Conservation (phyloP, 2,888 invertebrate genomes). For the Hemithea aestivaria region DNA sequence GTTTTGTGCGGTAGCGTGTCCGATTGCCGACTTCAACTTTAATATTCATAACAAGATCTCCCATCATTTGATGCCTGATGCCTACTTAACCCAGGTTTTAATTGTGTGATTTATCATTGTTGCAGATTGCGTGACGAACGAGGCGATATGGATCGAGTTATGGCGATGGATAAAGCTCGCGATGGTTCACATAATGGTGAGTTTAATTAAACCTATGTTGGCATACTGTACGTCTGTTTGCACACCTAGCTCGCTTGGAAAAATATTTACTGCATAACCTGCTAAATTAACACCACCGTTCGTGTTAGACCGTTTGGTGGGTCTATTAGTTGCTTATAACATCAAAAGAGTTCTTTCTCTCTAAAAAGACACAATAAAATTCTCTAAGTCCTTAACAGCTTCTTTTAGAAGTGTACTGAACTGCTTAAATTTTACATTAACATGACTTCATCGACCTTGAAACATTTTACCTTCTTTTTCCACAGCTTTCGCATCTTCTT, state of each 20-base stretch:
- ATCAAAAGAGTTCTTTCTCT: too few relatives aligned
- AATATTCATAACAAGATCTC: constrained; percentile 56
- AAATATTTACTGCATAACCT: constrained; percentile 14
- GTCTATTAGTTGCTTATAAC: constrained; percentile 1
- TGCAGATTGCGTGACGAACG: constrained; percentile 92
- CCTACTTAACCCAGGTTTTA: constrained; percentile 29
- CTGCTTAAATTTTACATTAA: too few relatives aligned
- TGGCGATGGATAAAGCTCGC: constrained; percentile 90
- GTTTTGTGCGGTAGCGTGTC: constrained; percentile 64
- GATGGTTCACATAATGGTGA: constrained; percentile 94
- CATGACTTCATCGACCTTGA: constrained; percentile 4
- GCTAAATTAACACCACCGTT: constrained; percentile 8
- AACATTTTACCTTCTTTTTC: constrained; percentile 22
- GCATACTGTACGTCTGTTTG: constrained; percentile 17
- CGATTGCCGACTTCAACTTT: constrained; percentile 49
- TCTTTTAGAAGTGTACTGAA: too few relatives aligned
- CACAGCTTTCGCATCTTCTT: constrained; percentile 28
- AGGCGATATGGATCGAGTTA: constrained; percentile 89
- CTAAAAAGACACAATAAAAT: too few relatives aligned
- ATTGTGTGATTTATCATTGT: constrained; percentile 57
- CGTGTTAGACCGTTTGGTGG: constrained; percentile 1
- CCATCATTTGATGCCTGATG: constrained; percentile 30
- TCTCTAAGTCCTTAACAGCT: too few relatives aligned
- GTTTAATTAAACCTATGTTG: constrained; percentile 35
- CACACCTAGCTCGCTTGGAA: constrained; percentile 7